phyloP scores from a whole-genome alignment of 2,797 vertebrate species.

The Galaxias olidus region DNA sequence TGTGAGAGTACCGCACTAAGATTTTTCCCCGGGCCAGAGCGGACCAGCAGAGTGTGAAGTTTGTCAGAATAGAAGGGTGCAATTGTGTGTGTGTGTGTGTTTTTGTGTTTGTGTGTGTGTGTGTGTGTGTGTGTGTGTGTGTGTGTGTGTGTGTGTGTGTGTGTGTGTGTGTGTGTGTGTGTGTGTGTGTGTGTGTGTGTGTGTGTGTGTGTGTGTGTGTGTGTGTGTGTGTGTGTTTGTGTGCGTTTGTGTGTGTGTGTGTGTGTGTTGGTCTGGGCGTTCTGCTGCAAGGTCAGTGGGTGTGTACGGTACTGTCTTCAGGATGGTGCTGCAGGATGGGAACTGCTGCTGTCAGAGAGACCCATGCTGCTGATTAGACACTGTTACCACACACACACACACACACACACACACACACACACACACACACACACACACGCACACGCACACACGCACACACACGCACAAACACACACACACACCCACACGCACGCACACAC shows the following conservation, averaged over 20 bases:
- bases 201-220: neutral
- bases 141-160: neutral
- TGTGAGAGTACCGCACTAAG: neutral
- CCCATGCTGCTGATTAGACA: constrained; percentile 52
- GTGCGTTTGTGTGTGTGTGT: constrained; percentile 8
- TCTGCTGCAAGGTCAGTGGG: constrained; percentile 66
- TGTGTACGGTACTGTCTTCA: neutral
- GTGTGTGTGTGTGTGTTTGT: neutral
- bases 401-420: constrained; percentile 4
- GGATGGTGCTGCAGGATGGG: constrained; percentile 43
- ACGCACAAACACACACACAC: neutral
- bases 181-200: too few relatives aligned
- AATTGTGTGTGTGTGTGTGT: neutral
- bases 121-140: too few relatives aligned
- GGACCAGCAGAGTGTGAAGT: constrained; percentile 3
- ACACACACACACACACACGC: constrained; percentile 2
- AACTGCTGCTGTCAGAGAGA: constrained; percentile 37
- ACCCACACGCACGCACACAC: constrained; percentile 1
- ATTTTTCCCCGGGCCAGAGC: neutral
- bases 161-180: neutral
- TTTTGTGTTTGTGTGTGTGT: neutral
- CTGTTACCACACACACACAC: constrained; percentile 9
- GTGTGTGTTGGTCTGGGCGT: constrained; percentile 29
- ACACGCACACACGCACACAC: neutral
- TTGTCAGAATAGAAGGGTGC: neutral